These are phyloP conservation scores for Pachyseris speciosa DNA, from an alignment of 64 coral and sea anemone genomes.

Conservation along the genomic window DNA sequence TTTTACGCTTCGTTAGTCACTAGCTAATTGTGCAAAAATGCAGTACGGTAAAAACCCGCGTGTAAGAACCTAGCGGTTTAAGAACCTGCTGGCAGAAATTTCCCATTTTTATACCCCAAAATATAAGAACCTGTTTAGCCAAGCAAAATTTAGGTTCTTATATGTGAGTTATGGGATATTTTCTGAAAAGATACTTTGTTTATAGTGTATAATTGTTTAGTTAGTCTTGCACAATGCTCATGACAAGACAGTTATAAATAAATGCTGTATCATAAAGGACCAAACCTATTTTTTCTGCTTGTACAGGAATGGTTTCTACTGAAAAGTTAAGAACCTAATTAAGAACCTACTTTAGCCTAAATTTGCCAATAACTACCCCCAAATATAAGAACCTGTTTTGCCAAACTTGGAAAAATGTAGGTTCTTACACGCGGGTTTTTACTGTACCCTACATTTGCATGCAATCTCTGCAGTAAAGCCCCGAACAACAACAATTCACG, in stretches of 20 bases:
- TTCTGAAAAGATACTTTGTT: not conserved
- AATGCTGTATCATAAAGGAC: conserved; percentile 53
- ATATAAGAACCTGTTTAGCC: no score
- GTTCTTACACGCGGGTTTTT: conserved; percentile 22
- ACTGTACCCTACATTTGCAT: no score
- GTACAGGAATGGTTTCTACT: conserved; percentile 49
- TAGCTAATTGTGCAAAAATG: no score
- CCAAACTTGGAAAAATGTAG: not conserved
- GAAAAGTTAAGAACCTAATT: conserved; percentile 39
- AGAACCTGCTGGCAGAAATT: no score
- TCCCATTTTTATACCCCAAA: no score
- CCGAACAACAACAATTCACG: no score
- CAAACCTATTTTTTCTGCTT: conserved; percentile 38
- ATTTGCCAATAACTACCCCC: conserved; percentile 46
- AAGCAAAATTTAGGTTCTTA: no score
- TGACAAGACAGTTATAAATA: conserved; percentile 49
- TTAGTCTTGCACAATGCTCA: conserved; percentile 49
- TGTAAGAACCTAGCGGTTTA: no score
- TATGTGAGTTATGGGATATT: no score
- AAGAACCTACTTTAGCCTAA: conserved; percentile 35
- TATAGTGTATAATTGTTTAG: not conserved
- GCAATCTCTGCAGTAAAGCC: no score
- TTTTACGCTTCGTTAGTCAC: no score
- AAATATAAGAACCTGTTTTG: not conserved
- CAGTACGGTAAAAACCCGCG: no score